Conservation (phyloP, 1,140 invertebrate genomes). For the Phymorhynchus buccinoides region DNA sequence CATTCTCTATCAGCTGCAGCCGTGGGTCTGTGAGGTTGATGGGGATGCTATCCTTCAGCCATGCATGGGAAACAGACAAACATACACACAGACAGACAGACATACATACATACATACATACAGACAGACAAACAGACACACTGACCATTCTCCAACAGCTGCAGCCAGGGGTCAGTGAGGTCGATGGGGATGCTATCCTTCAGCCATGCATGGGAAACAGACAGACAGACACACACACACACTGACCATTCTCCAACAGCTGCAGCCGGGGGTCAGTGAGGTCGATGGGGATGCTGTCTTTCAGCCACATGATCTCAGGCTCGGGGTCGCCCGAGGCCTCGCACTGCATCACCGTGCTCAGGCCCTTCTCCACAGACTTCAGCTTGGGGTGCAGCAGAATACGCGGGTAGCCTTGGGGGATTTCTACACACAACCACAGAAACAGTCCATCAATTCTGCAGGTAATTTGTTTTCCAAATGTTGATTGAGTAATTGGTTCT, state of each 20-base stretch:
- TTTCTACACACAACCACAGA: slow-evolving; percentile 55
- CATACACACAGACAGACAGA: too few species aligned
- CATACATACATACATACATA: too few species aligned
- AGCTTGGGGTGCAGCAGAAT: slow-evolving; percentile 87
- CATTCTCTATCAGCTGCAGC: too few species aligned
- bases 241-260: slow-evolving; percentile 81
- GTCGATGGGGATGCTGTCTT: slow-evolving; percentile 91
- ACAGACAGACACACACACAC: not conserved
- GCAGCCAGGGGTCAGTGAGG: not conserved
- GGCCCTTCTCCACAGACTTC: slow-evolving; percentile 96
- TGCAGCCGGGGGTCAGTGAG: slow-evolving; percentile 87
- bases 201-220: not conserved
- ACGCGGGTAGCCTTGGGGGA: slow-evolving; percentile 91
- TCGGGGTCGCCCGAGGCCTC: slow-evolving; percentile 88
- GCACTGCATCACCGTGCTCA: slow-evolving; percentile 89
- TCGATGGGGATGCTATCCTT: not conserved
- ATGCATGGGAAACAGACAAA: too few species aligned
- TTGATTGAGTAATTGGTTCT: too few species aligned
- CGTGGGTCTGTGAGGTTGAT: too few species aligned
- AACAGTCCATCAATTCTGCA: not conserved
- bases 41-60: too few species aligned
- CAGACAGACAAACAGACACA: too few species aligned
- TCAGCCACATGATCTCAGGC: slow-evolving; percentile 91
- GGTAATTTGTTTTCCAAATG: too few species aligned
- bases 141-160: not conserved